Percentiles rank a stretch among this genome's conserved stretches.
Evolutionary conservation across 1,140 invertebrate species (phyloP).

Genomic region (Danaus melanippus): DNA sequence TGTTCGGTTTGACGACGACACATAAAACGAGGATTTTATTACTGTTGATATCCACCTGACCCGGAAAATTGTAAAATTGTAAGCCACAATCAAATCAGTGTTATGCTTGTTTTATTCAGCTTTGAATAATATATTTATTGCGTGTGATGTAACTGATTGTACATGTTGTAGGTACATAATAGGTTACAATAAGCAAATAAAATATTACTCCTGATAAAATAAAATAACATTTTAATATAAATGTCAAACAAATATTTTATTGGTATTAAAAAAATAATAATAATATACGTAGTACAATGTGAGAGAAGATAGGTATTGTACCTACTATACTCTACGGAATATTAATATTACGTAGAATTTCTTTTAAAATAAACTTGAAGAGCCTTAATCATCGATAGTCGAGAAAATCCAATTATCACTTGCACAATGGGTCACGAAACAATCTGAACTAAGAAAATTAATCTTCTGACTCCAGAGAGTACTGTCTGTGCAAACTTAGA

Average conservation of each 20-base stretch:
- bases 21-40: constrained; percentile 53
- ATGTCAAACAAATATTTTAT: too few species aligned
- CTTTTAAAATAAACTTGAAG: constrained; percentile 35
- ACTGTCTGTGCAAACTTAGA: constrained; percentile 67
- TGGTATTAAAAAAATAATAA: too few species aligned
- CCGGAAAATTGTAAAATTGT: constrained; percentile 23
- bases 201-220: too few species aligned
- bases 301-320: too few species aligned
- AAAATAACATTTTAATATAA: too few species aligned
- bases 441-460: constrained; percentile 72
- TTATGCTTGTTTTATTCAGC: too few species aligned
- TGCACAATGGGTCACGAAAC: constrained; percentile 69
- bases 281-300: too few species aligned
- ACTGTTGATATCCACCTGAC: constrained; percentile 42
- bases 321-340: not conserved
- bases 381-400: constrained; percentile 64
- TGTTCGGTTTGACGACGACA: constrained; percentile 34
- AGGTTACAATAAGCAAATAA: too few species aligned
- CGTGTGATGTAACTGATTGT: too few species aligned
- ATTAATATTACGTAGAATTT: constrained; percentile 18
- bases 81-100: too few species aligned
- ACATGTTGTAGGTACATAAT: too few species aligned
- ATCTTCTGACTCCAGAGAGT: constrained; percentile 67
- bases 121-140: too few species aligned
- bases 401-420: constrained; percentile 69